Evolutionary conservation across 2,113 vertebrate genomes (phyloP), one percentile per base, ranked within the genome.

Genomic region (Dicrurus megarhynchus): DNA sequence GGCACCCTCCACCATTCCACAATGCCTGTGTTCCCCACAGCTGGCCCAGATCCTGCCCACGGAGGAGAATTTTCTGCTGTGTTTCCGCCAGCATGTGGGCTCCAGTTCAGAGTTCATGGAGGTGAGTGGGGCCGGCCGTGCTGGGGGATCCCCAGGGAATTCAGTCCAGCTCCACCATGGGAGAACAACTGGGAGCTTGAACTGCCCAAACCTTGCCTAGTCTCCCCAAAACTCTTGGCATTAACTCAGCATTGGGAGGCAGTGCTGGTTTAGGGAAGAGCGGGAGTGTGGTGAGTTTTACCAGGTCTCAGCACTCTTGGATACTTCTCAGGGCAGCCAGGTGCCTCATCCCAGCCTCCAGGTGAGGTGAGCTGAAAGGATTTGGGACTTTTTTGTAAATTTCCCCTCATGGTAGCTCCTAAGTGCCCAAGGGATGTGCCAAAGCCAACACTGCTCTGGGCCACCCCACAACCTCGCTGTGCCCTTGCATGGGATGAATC

Each of bases 1-100:
- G 47, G n/a, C n/a, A 32, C 23, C 22, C 11, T n/a, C 33, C 42
- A 78, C 33, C 27, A 60, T 69, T 60, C 55, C 46, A 87, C 46
- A 39, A 53, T 2, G 9, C 41, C 75, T 1, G 1, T 85, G 57
- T 97, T 52, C 47, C 83, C 95, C 17, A 2, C 94, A 99, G 99
- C 96, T 99, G 97, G 99, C 99, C 52, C 99, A 99, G 98, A 99
- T 99, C 97, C 98, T 99, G 76, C 99, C 99, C 8, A 99, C 99
- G 1, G 99, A 99, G 89, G 99, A 99, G 98, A 99, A 99, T 97
- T 99, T 99, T 95, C 98, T 99, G 68, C 98, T 99, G 64, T 99
- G 98, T 97, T 99, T 99, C 98, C 98, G 99, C 84, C 98, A 99
- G 95, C 99, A 99, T 28, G 99, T 99, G 78, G 98, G 99, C 84